Evolutionary conservation across 2,888 invertebrate species (phyloP).

Genomic region (Lycophotia porphyrea): DNA sequence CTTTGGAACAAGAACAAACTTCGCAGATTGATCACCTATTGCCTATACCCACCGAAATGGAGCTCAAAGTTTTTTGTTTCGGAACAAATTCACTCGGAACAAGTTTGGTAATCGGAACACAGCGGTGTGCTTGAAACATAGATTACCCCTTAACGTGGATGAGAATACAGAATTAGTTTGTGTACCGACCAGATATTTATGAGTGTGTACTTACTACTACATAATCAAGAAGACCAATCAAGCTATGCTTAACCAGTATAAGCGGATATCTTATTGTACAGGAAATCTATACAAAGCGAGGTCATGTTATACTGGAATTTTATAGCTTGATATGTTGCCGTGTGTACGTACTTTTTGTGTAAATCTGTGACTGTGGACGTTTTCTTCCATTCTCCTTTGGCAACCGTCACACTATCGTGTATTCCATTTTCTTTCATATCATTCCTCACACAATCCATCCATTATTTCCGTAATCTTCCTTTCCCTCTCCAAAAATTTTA

Average conservation of each 20-base stretch:
- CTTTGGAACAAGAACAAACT: conserved; percentile 49
- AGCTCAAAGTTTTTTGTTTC: conserved; percentile 51
- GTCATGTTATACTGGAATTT: too few relatives aligned
- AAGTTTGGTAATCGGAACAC: conserved; percentile 40
- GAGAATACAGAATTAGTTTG: conserved; percentile 5
- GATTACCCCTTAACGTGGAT: conserved; percentile 18
- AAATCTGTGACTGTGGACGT: not conserved
- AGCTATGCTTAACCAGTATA: not conserved
- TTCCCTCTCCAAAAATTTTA: not conserved
- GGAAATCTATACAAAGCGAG: too few relatives aligned
- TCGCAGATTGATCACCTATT: conserved; percentile 57
- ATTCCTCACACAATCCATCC: not conserved
- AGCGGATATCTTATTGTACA: not conserved
- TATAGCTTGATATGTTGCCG: too few relatives aligned
- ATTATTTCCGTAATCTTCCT: not conserved
- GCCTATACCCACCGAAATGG: conserved; percentile 32
- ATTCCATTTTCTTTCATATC: not conserved
- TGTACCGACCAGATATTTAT: not conserved
- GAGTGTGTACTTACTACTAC: not conserved
- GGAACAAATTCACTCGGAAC: conserved; percentile 48
- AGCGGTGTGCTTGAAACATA: conserved; percentile 24
- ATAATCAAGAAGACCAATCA: not conserved
- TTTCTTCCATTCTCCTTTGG: not conserved
- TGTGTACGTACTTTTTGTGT: not conserved
- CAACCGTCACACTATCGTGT: not conserved